Evolutionary conservation across 2,888 invertebrate species (phyloP).

Genomic region (Graphium colonna): DNA sequence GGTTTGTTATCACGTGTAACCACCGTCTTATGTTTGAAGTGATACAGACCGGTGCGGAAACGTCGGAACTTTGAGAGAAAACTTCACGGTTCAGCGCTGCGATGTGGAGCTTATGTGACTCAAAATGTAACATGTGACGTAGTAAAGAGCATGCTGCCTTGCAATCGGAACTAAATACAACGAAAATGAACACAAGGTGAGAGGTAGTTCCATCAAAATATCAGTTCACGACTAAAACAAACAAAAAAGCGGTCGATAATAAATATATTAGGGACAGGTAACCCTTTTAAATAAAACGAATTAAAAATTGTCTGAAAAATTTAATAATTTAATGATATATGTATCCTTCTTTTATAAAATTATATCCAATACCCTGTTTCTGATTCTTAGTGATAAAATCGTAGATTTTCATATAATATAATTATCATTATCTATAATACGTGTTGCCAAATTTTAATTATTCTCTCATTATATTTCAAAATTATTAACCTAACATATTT

Average conservation of each 20-base stretch:
- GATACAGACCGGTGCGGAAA: constrained; percentile 9
- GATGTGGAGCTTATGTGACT: constrained; percentile 15
- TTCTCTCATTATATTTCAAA: too few relatives aligned
- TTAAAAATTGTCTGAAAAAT: too few relatives aligned
- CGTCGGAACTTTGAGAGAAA: constrained; percentile 20
- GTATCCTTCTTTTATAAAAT: too few relatives aligned
- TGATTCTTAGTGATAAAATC: too few relatives aligned
- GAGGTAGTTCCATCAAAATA: neutral
- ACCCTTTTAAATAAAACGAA: too few relatives aligned
- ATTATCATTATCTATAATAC: too few relatives aligned
- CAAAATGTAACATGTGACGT: constrained; percentile 10
- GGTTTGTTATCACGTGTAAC: too few relatives aligned
- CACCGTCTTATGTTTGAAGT: constrained; percentile 5
- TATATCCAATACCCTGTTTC: too few relatives aligned
- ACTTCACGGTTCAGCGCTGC: constrained; percentile 18
- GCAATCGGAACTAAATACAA: neutral
- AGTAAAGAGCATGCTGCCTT: neutral
- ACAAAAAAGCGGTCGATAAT: neutral
- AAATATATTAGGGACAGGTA: too few relatives aligned
- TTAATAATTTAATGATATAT: too few relatives aligned
- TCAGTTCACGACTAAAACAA: neutral
- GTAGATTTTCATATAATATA: too few relatives aligned
- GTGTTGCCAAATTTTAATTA: too few relatives aligned
- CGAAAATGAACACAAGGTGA: constrained; percentile 11
- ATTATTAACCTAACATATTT: neutral